Base-by-base conservation (phyloP, 2,888 invertebrate species). In the Helicoverpa assulta region DNA sequence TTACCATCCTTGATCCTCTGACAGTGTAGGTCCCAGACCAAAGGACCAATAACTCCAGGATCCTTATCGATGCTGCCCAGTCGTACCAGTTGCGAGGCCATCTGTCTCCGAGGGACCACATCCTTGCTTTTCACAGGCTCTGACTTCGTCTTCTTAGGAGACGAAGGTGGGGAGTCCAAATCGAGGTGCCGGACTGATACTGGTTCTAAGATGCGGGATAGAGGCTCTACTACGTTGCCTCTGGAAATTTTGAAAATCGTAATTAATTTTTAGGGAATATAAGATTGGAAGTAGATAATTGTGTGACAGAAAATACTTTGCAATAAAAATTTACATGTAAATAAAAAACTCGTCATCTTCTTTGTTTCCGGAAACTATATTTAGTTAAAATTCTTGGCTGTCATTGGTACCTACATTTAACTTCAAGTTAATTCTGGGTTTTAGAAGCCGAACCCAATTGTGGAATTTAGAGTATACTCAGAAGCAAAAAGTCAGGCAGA, bases 1-100 rank as follows among this genome's bases (percentile, higher is more conserved):
- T 85, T 82, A 96, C 96, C 92, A 86, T 96, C 96, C 73, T 96
- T 96, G 57, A 97, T 94, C 82, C 97, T 96, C 88, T 97, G 97
- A 86, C 97, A 97, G 86, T 98, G 98, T 69, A 98, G 94, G 88
- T 97, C 97, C 98, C 98, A 98, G 7, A 98, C 98, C 62, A 98
- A 93, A 0, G 98, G 98, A 0, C 98, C 98, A 43, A 98, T 96
- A 5, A 98, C 97, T 0, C 98, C 98, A 0, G 98, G 98, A 92
- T 98, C 98, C 55, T 97, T 97, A 81, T 97, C 97, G 60, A 97
- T 96, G 87, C 98, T 98, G 60, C 97, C 97, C 54, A 97, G 96
- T 40, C 98, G 94, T 4, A 96, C 93, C 29, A 97, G 88, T 78
- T 96, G 95, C 0, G 95, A 93, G 0, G 95, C 87, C 95, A 94